phyloP scores from a whole-genome alignment of 1,140 invertebrate genomes.

The Ostrea edulis region DNA sequence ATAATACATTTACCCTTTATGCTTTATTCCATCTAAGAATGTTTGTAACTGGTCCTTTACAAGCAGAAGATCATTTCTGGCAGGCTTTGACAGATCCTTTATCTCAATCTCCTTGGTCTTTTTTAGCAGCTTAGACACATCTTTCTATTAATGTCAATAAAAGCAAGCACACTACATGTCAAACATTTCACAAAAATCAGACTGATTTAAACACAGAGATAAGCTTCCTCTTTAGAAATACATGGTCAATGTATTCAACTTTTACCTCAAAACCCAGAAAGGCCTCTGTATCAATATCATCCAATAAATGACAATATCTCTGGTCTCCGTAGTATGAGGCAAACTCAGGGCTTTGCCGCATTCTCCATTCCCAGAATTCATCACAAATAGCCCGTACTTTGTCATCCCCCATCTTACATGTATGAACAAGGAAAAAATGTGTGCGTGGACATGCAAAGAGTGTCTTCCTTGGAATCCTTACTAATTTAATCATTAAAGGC shows the following conservation, averaged over 20 bases:
- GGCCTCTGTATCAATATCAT: slow-evolving; percentile 63
- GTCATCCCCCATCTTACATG: not conserved
- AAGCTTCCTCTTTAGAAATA: too few relatives aligned
- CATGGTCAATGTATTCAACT: not conserved
- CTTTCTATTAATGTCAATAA: not conserved
- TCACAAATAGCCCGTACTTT: slow-evolving; percentile 52
- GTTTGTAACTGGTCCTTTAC: not conserved
- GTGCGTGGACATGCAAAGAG: not conserved
- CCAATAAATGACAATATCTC: slow-evolving; percentile 61
- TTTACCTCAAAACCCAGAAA: slow-evolving; percentile 60
- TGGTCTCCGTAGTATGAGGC: slow-evolving; percentile 65
- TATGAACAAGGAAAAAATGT: not conserved
- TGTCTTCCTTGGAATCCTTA: not conserved
- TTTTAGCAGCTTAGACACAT: not conserved
- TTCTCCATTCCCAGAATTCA: slow-evolving; percentile 67
- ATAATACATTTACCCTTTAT: not conserved
- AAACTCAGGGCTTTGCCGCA: slow-evolving; percentile 66
- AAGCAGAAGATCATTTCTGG: not conserved
- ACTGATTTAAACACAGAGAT: not conserved
- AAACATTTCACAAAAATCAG: not conserved
- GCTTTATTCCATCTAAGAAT: not conserved
- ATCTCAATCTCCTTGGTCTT: not conserved
- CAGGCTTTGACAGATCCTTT: not conserved
- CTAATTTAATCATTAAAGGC: not conserved
- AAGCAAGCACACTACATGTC: too few relatives aligned